These are phyloP conservation scores for Vultur gryphus DNA, from an alignment of 2,797 vertebrate genomes.

Conservation along the genomic window DNA sequence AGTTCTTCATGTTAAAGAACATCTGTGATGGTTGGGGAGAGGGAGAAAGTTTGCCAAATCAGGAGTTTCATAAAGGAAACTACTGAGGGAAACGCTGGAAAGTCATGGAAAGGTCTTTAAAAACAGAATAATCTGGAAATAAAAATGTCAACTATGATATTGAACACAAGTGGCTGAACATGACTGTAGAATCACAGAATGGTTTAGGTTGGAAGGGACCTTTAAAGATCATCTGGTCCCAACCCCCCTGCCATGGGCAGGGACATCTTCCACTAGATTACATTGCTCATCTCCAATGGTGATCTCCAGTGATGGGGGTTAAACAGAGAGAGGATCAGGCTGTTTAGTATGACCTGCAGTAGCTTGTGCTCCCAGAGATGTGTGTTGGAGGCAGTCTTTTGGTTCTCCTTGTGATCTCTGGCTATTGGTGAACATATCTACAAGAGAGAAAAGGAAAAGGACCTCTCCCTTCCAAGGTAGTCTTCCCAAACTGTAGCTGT, in stretches of 20 bases:
- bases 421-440: neutral
- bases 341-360: neutral
- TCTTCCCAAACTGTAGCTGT: neutral
- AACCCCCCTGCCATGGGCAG: rapidly evolving
- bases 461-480: neutral
- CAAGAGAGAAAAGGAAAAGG: neutral
- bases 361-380: neutral
- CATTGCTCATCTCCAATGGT: neutral
- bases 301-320: neutral
- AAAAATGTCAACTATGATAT: neutral
- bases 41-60: neutral
- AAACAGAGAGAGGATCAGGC: neutral
- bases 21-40: neutral
- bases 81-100: neutral
- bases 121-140: neutral
- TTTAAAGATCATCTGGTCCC: neutral
- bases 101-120: neutral
- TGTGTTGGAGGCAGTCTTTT: neutral
- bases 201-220: neutral
- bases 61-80: neutral
- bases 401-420: neutral
- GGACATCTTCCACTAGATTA: neutral
- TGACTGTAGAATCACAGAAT: neutral
- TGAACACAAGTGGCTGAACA: neutral
- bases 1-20: neutral